These are phyloP conservation scores for Alosa sapidissima DNA, from an alignment of 2,797 vertebrate genomes.

Conservation along the genomic window DNA sequence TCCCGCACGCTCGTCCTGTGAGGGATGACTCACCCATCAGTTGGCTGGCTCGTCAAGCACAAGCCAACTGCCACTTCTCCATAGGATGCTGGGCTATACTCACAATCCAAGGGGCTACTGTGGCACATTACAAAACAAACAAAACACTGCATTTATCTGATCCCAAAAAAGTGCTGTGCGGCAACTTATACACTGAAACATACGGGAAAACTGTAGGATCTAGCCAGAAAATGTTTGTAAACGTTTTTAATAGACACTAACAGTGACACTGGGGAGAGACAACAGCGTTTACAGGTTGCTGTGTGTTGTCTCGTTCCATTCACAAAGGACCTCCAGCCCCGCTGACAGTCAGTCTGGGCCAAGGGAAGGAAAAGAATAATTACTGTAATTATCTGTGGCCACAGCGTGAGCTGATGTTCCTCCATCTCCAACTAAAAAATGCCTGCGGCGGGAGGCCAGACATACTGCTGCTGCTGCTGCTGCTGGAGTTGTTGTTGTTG, in stretches of 20 bases:
- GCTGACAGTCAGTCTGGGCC: not conserved
- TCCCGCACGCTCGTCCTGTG: constrained; percentile 11
- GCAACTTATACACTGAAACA: not conserved
- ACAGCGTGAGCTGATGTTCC: not conserved
- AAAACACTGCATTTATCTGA: not conserved
- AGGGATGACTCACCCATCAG: not conserved
- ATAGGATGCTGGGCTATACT: not conserved
- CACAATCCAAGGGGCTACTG: not conserved
- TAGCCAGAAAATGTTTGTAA: not conserved
- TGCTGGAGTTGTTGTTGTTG: not conserved
- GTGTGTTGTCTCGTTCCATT: not conserved
- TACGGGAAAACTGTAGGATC: not conserved
- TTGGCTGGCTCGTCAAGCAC: not conserved
- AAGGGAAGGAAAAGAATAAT: constrained; percentile 2
- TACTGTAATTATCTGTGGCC: not conserved
- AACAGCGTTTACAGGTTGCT: not conserved
- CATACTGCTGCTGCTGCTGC: not conserved
- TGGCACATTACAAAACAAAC: not conserved
- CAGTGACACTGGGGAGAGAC: not conserved
- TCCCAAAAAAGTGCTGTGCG: not conserved
- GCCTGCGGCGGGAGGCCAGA: not conserved
- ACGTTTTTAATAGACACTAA: not conserved
- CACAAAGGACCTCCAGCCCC: not conserved
- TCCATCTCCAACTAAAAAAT: not conserved
- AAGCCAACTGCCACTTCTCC: not conserved